Percentiles rank a stretch among this genome's conserved stretches.
Evolutionary conservation across 2,797 vertebrate species (phyloP).

Genomic region (Scolopax rusticola): DNA sequence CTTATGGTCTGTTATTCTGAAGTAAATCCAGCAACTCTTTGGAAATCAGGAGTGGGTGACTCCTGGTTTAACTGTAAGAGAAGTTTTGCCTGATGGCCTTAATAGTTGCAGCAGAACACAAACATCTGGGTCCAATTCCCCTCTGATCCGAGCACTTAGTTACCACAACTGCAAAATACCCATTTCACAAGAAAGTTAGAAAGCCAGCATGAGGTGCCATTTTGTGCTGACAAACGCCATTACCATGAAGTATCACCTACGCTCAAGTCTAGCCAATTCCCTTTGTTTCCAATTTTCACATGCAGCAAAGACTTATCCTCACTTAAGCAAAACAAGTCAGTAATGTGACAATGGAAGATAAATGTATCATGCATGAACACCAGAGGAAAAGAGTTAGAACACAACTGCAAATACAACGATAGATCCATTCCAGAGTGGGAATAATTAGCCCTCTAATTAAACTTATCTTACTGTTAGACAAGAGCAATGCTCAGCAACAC

Average conservation of each 20-base stretch:
- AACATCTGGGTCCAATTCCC: constrained; percentile 32
- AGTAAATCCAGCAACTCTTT: background rate
- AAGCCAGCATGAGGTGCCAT: constrained; percentile 9
- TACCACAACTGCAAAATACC: background rate
- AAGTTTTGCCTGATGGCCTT: background rate
- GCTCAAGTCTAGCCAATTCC: background rate
- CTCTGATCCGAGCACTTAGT: background rate
- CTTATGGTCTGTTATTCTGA: background rate
- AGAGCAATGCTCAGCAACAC: constrained; percentile 68
- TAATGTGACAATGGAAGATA: constrained; percentile 20
- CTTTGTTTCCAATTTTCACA: constrained; percentile 50
- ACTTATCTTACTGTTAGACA: constrained; percentile 70
- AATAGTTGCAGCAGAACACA: background rate
- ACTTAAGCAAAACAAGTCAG: constrained; percentile 36
- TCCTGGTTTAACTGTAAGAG: background rate
- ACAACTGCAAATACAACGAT: background rate
- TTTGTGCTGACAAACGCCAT: constrained; percentile 46
- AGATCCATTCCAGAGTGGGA: constrained; percentile 22
- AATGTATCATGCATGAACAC: background rate
- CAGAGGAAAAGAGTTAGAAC: background rate
- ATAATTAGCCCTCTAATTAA: constrained; percentile 81
- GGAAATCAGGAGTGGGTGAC: background rate
- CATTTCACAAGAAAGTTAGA: background rate
- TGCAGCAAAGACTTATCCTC: background rate
- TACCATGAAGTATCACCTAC: constrained; percentile 30